Evolutionary conservation across 2,797 vertebrate species (phyloP).

Genomic region (Eremophila alpestris): DNA sequence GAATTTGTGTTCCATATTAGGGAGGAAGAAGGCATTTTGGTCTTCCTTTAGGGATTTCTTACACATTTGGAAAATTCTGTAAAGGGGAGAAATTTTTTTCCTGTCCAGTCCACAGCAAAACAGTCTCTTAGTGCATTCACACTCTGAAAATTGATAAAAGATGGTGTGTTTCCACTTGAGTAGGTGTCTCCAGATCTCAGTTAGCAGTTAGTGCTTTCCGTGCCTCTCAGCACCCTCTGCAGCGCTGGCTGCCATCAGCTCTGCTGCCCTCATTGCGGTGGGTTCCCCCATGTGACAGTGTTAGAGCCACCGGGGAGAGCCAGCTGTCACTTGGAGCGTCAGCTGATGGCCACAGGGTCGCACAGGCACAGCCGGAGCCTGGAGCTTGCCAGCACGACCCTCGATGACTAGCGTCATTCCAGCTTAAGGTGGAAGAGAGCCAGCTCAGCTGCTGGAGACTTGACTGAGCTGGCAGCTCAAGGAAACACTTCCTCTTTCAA

Average conservation of each 20-base stretch:
- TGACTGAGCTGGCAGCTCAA: background rate
- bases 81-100: background rate
- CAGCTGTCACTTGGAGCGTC: background rate
- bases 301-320: background rate
- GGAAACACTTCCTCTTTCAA: slow-evolving; percentile 6
- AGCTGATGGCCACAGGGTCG: background rate
- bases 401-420: background rate
- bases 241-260: background rate
- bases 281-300: background rate
- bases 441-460: background rate
- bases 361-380: background rate
- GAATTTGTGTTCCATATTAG: background rate
- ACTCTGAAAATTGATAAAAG: background rate
- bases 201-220: background rate
- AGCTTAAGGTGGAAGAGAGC: background rate
- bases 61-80: background rate
- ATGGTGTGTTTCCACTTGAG: accelerated
- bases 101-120: background rate
- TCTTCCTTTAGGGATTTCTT: background rate
- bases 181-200: background rate
- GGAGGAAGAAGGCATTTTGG: background rate
- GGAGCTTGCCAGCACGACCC: background rate
- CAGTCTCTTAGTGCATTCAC: background rate
- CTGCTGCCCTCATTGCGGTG: background rate
- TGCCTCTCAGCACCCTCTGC: background rate